Conservation (phyloP, 2,797 vertebrate genomes). For the Gadopsis bispinosus region DNA sequence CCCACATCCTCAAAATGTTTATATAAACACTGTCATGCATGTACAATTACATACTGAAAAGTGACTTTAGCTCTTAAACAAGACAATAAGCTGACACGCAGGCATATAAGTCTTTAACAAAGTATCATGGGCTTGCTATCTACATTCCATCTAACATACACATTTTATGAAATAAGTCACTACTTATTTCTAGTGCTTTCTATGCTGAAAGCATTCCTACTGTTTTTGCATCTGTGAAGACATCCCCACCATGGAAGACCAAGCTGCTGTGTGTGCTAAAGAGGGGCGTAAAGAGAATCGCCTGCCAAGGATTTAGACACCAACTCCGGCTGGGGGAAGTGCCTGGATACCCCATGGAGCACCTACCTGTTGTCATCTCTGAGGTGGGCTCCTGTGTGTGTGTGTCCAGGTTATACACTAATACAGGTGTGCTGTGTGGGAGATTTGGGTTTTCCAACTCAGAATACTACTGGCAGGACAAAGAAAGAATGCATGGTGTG, state of each 20-base stretch:
- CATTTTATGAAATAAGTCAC: slow-evolving; percentile 83
- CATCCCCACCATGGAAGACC: slow-evolving; percentile 79
- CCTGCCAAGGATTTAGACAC: slow-evolving; percentile 69
- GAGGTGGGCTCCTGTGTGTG: slow-evolving; percentile 74
- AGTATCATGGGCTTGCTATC: slow-evolving; percentile 8
- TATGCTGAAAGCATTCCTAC: slow-evolving; percentile 83
- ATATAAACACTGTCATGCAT: neutral
- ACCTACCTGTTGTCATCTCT: slow-evolving; percentile 84
- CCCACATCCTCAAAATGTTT: neutral
- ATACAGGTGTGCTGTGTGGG: neutral
- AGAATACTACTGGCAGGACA: neutral
- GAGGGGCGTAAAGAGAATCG: slow-evolving; percentile 74
- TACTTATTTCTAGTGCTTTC: slow-evolving; percentile 88
- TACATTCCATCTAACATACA: slow-evolving; percentile 58
- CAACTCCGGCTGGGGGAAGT: slow-evolving; percentile 81
- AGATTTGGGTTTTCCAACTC: neutral
- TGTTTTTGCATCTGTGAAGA: slow-evolving; percentile 79
- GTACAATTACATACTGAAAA: neutral
- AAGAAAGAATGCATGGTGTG: neutral
- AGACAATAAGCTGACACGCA: slow-evolving; percentile 7
- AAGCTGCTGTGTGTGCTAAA: slow-evolving; percentile 85
- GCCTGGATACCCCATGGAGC: slow-evolving; percentile 84
- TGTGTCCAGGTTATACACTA: neutral
- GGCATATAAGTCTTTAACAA: neutral
- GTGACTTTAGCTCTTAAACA: neutral